Evolutionary conservation across 2,797 vertebrate genomes (phyloP), one percentile per base, ranked within the genome.

Genomic region (Macropus fuliginosus): DNA sequence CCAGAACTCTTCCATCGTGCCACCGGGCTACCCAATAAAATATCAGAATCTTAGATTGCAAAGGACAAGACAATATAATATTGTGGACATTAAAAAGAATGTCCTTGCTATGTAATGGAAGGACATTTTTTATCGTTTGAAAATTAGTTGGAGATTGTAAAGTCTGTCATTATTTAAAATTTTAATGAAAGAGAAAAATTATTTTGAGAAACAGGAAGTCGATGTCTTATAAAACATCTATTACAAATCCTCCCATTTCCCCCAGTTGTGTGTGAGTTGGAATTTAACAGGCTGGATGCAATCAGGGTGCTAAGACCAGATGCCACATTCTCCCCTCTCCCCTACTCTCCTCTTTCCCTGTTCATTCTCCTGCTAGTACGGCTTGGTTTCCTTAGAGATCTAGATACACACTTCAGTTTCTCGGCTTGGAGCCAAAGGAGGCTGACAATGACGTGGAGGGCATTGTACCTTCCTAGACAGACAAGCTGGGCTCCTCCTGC

Each of bases 361-460:
- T 89, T 92, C 95, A 97, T 91, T 92, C 40, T 92, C 74, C 81
- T 93, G 92, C 95, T 94, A 57, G 66, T 12, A 91, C 87, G 91
- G 94, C 91, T 94, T 92, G 18, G 0, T 96, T 96, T 98, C 97
- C 97, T 97, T 94, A 92, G 96, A 96, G 95, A 95, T 91, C 97
- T 62, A 87, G n/a, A 55, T 91, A 90, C 57, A 21, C 52, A 59
- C 62, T 96, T 56, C 3, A 74, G 90, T 92, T 96, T 97, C 81
- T 57, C 95, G 94, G 92, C 91, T 96, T 16, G 27, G 56, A 92
- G 95, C 93, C 94, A 94, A 74, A 95, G 92, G 12, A 96, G 92
- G 91, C 55, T 62, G 91, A 94, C 92, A 97, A 96, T 90, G 93
- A 94, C 95, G 90, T 93, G 24, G 92, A 94, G 98, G 97, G 90